Evolutionary conservation across 2,888 invertebrate species (phyloP).

Genomic region (Lasioglossum morio): DNA sequence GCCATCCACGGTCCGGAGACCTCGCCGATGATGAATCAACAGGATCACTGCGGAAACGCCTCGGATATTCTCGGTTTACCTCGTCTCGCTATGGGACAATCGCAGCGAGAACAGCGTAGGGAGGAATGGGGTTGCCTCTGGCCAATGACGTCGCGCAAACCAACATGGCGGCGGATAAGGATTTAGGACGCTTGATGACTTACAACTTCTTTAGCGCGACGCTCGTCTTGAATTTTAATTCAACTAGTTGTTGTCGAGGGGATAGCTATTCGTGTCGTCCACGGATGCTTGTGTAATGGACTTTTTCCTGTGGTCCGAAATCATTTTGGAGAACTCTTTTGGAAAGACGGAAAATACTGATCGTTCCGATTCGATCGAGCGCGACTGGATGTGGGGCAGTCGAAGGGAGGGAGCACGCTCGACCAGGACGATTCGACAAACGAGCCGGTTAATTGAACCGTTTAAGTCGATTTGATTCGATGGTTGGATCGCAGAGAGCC

Average conservation of each 20-base stretch:
- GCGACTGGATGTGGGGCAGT: not conserved
- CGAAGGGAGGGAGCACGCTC: slow-evolving; percentile 1
- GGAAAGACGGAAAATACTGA: not conserved
- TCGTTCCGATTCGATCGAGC: slow-evolving; percentile 7
- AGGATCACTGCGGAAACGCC: not conserved
- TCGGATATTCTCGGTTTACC: not conserved
- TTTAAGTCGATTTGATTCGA: slow-evolving; percentile 51
- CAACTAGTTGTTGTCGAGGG: not conserved
- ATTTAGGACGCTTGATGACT: slow-evolving; percentile 4
- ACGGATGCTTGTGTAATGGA: not conserved
- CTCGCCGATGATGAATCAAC: not conserved
- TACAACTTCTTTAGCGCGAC: not conserved
- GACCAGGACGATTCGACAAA: slow-evolving; percentile 31
- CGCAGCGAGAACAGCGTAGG: not conserved
- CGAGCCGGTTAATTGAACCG: slow-evolving; percentile 52
- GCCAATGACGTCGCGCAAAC: not conserved
- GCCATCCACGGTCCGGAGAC: not conserved
- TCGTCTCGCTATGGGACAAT: not conserved
- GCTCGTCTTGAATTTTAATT: not conserved
- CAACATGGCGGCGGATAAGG: slow-evolving; percentile 7
- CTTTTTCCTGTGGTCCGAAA: not conserved
- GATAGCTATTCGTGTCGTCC: not conserved
- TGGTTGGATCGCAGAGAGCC: slow-evolving; percentile 50
- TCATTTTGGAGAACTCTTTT: not conserved
- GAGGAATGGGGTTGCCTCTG: not conserved